Evolutionary conservation across 2,888 invertebrate species (phyloP).

Genomic region (Notocelia uddmanniana): DNA sequence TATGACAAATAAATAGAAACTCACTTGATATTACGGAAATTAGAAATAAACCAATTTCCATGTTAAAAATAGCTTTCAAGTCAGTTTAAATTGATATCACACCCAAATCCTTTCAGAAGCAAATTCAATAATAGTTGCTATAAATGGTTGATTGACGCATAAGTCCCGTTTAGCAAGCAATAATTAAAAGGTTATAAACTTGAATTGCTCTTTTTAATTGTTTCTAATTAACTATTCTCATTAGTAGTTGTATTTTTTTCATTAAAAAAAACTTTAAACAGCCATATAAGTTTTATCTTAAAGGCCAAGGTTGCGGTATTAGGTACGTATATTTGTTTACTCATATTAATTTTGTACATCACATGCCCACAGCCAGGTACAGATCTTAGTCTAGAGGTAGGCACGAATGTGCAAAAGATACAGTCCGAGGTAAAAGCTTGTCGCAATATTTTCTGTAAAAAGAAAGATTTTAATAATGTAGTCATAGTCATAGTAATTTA

Average conservation of each 20-base stretch:
- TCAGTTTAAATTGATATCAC: background rate
- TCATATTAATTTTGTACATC: too few species aligned
- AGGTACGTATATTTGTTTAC: background rate
- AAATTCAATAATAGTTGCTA: background rate
- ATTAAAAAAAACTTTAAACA: too few species aligned
- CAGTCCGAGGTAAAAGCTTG: too few species aligned
- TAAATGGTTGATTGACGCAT: background rate
- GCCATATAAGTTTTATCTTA: background rate
- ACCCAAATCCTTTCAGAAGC: background rate
- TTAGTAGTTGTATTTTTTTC: too few species aligned
- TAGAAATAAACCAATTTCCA: background rate
- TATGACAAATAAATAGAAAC: background rate
- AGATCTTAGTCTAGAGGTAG: too few species aligned
- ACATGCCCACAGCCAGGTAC: too few species aligned
- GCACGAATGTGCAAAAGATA: too few species aligned
- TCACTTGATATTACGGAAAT: background rate
- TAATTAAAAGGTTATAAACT: background rate
- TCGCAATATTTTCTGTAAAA: too few species aligned
- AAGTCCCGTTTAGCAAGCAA: background rate
- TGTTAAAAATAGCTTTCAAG: background rate
- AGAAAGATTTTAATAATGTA: too few species aligned
- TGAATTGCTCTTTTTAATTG: background rate
- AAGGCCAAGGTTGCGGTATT: background rate
- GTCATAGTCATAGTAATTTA: too few species aligned
- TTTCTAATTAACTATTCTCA: constrained; percentile 1